Base-by-base conservation (phyloP, 2,113 vertebrate genomes). In the Cephalopholis sonnerati region DNA sequence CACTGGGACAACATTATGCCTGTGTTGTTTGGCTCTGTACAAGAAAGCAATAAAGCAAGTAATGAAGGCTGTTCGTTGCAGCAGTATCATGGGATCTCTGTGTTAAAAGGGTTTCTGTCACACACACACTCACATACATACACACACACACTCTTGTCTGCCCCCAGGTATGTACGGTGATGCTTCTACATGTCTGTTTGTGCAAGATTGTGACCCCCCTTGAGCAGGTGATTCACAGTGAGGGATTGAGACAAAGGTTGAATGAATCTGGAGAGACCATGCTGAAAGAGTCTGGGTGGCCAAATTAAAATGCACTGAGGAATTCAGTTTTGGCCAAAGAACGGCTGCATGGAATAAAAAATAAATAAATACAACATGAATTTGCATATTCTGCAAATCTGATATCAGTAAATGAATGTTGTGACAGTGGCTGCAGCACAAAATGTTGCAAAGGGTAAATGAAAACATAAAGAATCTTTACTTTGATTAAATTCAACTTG, bases 141-240 rank as follows among this genome's bases (percentile, higher is more conserved):
- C 32, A 36, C 32, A 36, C 32, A 36, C 32, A 36, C 32, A 36
- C 32, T 7, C 32, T 36, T 7, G 7, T 36, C 7, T 36, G 32
- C 32, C 32, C 32, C 32, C 32, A 36, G 32, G 32, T 46, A 76
- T 74, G 79, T 73, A 41, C 24, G 9, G 39, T 79, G 32, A 71
- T 59, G 58, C 50, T 57, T 79, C 29, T 57, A 59, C 18, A 12
- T 78, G 82, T 85, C 64, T 72, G 76, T 59, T n/a, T 77, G 57
- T 32, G 27, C 39, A 22, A 59, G 54, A 76, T 20, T 58, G 64
- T 64, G 77, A 59, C 27, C 53, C 17, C 53, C 27, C 16, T 55
- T 32, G 50, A 84, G 61, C 72, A 81, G 54, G 66, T 89, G 79
- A 89, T 51, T 89, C 67, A 75, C 12, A 36, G 10, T 13, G 24